Percentiles rank a stretch among this genome's conserved stretches.
Conservation (phyloP, 2,797 vertebrate species). For the Falco concolor region DNA sequence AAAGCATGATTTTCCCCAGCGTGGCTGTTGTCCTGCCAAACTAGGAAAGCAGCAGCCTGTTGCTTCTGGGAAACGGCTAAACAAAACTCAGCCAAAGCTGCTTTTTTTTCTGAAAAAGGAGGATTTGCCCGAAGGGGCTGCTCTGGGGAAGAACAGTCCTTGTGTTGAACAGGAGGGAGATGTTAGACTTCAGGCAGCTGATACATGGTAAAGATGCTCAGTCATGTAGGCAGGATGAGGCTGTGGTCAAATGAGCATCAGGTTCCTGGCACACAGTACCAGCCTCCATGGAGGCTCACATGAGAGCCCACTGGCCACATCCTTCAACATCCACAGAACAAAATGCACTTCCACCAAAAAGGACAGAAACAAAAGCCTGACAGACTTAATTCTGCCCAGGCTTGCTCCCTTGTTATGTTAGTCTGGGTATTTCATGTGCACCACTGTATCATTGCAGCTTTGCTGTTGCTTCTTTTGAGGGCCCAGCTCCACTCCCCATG, state of each 20-base stretch:
- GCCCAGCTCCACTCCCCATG: neutral
- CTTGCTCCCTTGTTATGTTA: neutral
- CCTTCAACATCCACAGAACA: neutral
- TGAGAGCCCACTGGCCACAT: neutral
- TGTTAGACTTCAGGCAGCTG: neutral
- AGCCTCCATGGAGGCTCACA: neutral
- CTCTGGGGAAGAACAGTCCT: neutral
- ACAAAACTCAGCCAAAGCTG: neutral
- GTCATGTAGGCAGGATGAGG: neutral
- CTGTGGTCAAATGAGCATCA: neutral
- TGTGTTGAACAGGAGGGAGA: neutral
- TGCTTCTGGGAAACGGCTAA: neutral
- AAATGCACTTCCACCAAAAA: neutral
- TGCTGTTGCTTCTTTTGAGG: neutral
- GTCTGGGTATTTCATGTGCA: neutral
- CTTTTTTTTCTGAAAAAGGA: neutral
- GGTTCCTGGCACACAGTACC: neutral
- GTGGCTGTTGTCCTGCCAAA: neutral
- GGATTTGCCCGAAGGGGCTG: neutral
- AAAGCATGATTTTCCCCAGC: neutral
- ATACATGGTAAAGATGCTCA: neutral
- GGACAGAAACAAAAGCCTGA: neutral
- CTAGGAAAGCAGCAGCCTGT: neutral
- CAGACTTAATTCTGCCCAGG: neutral
- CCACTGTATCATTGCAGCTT: neutral